Evolutionary conservation across 2,113 vertebrate genomes (phyloP), one percentile per base, ranked within the genome.

Genomic region (Onychorhynchus coronatus): DNA sequence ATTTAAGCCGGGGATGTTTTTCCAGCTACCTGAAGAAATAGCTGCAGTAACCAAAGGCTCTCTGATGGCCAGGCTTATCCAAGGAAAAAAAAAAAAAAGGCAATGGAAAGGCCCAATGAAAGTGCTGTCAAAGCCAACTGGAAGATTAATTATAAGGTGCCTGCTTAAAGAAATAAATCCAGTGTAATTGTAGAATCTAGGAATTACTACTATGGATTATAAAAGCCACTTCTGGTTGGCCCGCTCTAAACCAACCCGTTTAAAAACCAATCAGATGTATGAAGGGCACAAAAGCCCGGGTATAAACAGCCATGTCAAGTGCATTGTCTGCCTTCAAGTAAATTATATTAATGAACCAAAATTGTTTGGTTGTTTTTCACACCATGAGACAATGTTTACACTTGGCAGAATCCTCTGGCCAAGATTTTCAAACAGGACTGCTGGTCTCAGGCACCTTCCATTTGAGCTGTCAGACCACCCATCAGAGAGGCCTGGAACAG

Each of bases 341-440:
- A 94, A 93, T 91, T 78, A 61, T 21, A 88, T 91, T 94, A 92
- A 95, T 63, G 47, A 95, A 93, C 82, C 55, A 61, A 92, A 95
- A 81, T 28, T 77, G 85, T 90, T 56, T 84, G 63, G 88, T 80
- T 96, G 83, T 61, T 95, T 93, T 92, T 95, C 73, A 92, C 79
- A 84, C 67, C 65, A 89, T 39, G 72, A 92, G 56, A 71, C 76
- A 92, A 78, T 75, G 76, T 95, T 95, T 91, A 89, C 73, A 87
- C 61, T 72, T 91, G 68, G 79, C 77, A 89, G 84, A 95, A 78
- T 49, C n/a, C 70, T 78, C 73, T 72, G 80, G 52, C 73, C 79
- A 85, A 68, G 33, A 94, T 88, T 96, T 88, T 86, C 65, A 25
- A 77, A 22, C 1, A 63, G 44, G 44, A 88, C 79, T 66, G 56